Evolutionary conservation across 2,113 vertebrate species (phyloP).

Genomic region (Turdus rufiventris): DNA sequence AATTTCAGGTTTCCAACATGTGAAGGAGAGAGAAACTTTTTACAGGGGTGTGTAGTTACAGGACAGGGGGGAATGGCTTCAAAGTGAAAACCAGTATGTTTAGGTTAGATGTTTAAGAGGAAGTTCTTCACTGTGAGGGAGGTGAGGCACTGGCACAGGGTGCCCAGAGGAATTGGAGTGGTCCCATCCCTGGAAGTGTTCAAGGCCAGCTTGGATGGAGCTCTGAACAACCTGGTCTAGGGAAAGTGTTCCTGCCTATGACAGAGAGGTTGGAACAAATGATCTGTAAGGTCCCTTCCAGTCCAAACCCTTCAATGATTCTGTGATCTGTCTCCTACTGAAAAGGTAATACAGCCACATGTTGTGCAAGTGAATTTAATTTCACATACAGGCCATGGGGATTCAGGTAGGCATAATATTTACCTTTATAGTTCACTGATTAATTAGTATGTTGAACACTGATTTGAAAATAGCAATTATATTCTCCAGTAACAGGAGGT

Average conservation of each 20-base stretch:
- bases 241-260: background rate
- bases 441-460: constrained; percentile 12
- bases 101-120: background rate
- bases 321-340: background rate
- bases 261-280: background rate
- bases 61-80: background rate
- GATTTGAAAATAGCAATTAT: constrained; percentile 31
- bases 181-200: background rate
- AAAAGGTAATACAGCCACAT: background rate
- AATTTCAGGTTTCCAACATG: background rate
- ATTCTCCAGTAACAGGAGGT: background rate
- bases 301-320: background rate
- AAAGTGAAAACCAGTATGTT: background rate
- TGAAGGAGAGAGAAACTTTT: background rate
- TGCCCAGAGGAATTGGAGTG: background rate
- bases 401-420: constrained; percentile 8
- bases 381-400: background rate
- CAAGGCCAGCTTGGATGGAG: background rate
- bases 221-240: background rate
- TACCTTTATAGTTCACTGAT: constrained; percentile 20
- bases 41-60: too few relatives aligned
- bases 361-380: background rate
- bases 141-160: background rate
- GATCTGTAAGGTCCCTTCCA: background rate
- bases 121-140: background rate